Conservation (phyloP, 2,113 vertebrate genomes). For the Colaptes auratus region DNA sequence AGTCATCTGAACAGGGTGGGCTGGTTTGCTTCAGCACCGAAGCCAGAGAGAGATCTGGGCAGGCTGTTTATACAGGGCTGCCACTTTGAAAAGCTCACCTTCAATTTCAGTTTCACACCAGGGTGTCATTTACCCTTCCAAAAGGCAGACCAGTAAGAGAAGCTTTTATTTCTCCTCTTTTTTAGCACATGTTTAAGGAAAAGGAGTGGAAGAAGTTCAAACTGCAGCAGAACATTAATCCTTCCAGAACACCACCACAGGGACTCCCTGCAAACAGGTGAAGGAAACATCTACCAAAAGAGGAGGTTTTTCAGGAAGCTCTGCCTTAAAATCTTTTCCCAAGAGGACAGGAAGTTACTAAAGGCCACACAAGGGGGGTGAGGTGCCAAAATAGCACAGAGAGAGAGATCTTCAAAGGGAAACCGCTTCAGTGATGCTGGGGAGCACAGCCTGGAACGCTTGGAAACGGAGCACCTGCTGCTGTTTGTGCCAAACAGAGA, state of each 20-base stretch:
- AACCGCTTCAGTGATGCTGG: neutral
- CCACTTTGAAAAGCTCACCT: neutral
- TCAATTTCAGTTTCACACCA: neutral
- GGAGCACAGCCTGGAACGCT: neutral
- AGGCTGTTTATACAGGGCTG: neutral
- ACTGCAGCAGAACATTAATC: neutral
- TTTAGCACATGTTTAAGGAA: neutral
- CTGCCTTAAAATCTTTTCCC: neutral
- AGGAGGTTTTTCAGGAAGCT: neutral
- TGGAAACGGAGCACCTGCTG: conserved; percentile 42
- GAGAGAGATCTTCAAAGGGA: neutral
- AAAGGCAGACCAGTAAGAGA: neutral
- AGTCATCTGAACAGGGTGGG: neutral
- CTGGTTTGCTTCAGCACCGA: neutral
- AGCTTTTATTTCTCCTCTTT: neutral
- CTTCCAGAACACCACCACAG: neutral
- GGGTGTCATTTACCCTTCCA: neutral
- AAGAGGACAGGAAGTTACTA: neutral
- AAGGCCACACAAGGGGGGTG: neutral
- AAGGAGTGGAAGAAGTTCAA: neutral
- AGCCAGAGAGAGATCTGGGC: neutral
- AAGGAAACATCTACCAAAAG: neutral
- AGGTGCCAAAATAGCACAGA: neutral
- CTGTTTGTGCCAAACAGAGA: conserved; percentile 45
- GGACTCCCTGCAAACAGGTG: neutral